Conservation (phyloP, 2,888 invertebrate genomes). For the Agrenia bidenticulata region DNA sequence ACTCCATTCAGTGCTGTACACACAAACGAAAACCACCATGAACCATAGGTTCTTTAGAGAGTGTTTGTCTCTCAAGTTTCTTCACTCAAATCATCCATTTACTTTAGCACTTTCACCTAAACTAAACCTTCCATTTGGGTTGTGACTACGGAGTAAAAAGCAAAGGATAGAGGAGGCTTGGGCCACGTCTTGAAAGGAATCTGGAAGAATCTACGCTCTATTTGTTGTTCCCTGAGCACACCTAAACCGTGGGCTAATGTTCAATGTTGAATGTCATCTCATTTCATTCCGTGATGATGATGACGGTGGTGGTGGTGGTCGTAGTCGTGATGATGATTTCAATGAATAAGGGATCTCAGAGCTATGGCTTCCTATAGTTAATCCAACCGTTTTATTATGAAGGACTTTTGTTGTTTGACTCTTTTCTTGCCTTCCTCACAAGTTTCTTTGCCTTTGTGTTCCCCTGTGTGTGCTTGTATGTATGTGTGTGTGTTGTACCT, state of each 20-base stretch:
- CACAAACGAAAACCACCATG: neutral
- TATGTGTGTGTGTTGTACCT: too few species aligned
- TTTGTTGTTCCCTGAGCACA: conserved; percentile 4
- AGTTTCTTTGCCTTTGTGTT: neutral
- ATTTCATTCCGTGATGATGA: too few species aligned
- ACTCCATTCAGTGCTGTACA: neutral
- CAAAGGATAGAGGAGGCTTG: too few species aligned
- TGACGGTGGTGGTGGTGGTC: neutral
- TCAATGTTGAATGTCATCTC: neutral
- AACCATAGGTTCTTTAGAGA: conserved; percentile 15
- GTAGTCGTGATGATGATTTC: conserved; percentile 2
- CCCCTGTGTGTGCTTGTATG: too few species aligned
- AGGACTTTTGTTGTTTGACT: conserved; percentile 6
- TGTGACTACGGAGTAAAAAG: too few species aligned
- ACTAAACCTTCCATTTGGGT: conserved; percentile 15
- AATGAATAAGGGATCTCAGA: neutral
- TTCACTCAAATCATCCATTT: conserved; percentile 38
- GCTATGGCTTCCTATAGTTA: neutral
- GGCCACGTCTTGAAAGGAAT: too few species aligned
- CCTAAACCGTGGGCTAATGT: conserved; percentile 5
- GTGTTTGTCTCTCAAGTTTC: conserved; percentile 26
- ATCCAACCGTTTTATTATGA: conserved; percentile 10
- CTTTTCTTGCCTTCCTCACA: neutral
- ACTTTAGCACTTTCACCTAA: conserved; percentile 31
- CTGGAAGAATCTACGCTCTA: neutral